These are phyloP conservation scores for Aphrocallistes beatrix DNA, from an alignment of 37 sponge, comb jelly and placozoan species.

Conservation along the genomic window DNA sequence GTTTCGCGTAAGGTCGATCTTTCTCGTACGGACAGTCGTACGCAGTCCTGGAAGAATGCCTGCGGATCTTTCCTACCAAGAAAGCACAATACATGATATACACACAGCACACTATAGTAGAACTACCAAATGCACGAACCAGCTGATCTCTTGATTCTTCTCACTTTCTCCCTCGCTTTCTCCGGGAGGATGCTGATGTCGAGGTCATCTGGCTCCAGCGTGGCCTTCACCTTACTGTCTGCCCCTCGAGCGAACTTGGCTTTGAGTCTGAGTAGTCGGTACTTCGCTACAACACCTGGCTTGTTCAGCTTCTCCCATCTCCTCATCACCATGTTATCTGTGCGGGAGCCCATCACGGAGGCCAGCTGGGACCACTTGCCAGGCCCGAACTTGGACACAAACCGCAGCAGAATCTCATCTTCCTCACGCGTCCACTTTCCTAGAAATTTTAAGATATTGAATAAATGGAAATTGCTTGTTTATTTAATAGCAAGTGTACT, in stretches of 20 bases:
- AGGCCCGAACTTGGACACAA: slow-evolving; percentile 1
- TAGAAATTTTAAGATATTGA: neutral
- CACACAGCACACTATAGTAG: neutral
- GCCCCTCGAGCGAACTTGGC: slow-evolving; percentile 8
- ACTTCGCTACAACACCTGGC: slow-evolving; percentile 5
- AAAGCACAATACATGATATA: neutral
- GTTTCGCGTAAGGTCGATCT: neutral
- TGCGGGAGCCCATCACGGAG: slow-evolving; percentile 2
- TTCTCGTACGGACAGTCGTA: slow-evolving; percentile 13
- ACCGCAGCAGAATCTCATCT: slow-evolving; percentile 1
- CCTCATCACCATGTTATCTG: slow-evolving; percentile 10
- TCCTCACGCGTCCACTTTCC: slow-evolving; percentile 15
- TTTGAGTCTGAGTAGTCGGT: neutral
- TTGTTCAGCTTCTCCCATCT: slow-evolving; percentile 13
- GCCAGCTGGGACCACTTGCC: slow-evolving; percentile 14
- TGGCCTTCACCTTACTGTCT: neutral
- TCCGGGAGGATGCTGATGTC: neutral
- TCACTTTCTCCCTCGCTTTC: neutral
- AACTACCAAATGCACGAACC: neutral
- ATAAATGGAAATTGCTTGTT: too few species aligned
- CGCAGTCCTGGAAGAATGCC: neutral
- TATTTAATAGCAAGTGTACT: too few species aligned
- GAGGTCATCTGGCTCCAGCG: neutral
- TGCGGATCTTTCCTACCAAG: neutral
- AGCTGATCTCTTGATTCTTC: slow-evolving; percentile 12